Percentiles rank a stretch among this genome's conserved stretches.
Evolutionary conservation across 2,113 vertebrate genomes (phyloP).

Genomic region (Grammatotria lemairii): DNA sequence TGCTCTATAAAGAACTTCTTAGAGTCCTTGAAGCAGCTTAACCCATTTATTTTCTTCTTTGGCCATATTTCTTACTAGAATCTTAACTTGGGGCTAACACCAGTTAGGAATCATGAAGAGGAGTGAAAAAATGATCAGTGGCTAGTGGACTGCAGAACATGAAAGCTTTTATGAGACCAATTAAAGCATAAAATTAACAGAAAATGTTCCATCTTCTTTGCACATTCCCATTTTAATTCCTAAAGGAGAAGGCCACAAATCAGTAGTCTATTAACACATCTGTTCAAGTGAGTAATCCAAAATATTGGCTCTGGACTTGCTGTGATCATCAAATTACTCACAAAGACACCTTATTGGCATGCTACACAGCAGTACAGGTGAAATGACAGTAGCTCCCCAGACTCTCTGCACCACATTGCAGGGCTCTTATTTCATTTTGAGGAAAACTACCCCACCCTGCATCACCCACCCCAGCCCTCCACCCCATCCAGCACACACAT

Average conservation of each 20-base stretch:
- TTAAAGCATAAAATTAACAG: background rate
- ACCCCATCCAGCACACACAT: background rate
- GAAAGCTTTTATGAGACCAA: slow-evolving; percentile 6
- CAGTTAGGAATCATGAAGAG: slow-evolving; percentile 5
- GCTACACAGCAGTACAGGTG: slow-evolving; percentile 1
- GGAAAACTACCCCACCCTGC: background rate
- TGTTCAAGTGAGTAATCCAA: background rate
- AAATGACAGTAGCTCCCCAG: background rate
- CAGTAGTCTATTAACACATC: background rate
- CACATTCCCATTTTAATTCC: background rate
- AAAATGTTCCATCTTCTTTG: background rate
- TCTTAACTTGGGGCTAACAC: slow-evolving; percentile 3
- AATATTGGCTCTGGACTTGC: background rate
- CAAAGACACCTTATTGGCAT: slow-evolving; percentile 16
- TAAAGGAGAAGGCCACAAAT: background rate
- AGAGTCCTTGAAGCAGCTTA: background rate
- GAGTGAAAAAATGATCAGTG: background rate
- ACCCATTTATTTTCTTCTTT: background rate
- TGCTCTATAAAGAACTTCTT: slow-evolving; percentile 7
- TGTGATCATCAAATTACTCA: background rate
- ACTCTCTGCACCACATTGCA: background rate
- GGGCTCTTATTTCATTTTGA: slow-evolving; percentile 15
- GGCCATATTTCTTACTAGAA: background rate
- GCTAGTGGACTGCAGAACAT: background rate
- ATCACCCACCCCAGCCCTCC: background rate